phyloP scores from a whole-genome alignment of 2,113 vertebrate genomes.

The Rhinichthys klamathensis region DNA sequence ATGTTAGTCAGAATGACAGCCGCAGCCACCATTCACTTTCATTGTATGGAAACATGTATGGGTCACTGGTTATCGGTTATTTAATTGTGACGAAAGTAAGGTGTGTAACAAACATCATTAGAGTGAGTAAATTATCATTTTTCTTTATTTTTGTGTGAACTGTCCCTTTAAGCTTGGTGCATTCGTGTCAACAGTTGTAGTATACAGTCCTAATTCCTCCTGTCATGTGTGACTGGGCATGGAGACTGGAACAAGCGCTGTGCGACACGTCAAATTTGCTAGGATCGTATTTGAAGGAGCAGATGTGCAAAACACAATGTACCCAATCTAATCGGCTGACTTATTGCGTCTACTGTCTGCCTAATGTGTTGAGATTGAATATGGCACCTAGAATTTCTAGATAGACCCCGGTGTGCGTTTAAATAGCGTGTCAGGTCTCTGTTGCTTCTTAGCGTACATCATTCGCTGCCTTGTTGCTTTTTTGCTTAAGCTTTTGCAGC shows the following conservation, averaged over 20 bases:
- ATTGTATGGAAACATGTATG: not conserved
- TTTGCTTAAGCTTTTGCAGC: not conserved
- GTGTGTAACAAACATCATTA: not conserved
- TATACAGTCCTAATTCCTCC: conserved; percentile 22
- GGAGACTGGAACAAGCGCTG: conserved; percentile 34
- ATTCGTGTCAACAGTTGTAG: conserved; percentile 41
- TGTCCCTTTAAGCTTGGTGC: conserved; percentile 12
- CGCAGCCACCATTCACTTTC: not conserved
- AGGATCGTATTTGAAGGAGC: conserved; percentile 37
- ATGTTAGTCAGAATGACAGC: not conserved
- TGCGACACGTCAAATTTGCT: conserved; percentile 42
- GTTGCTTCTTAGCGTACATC: not conserved
- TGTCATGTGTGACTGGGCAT: conserved; percentile 38
- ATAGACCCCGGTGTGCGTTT: conserved; percentile 15
- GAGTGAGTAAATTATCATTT: not conserved
- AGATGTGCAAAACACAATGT: conserved; percentile 41
- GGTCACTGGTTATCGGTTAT: not conserved
- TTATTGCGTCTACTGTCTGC: conserved; percentile 12
- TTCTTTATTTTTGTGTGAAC: not conserved
- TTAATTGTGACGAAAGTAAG: not conserved
- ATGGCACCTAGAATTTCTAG: conserved; percentile 13
- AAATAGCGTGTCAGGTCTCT: conserved; percentile 5
- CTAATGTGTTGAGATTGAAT: conserved; percentile 29
- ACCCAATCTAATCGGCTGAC: conserved; percentile 23
- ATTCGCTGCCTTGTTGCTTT: conserved; percentile 33